Evolutionary conservation across 1,140 invertebrate species (phyloP), one percentile per base, ranked within the genome.

Genomic region (Philotrypesis tridentata): DNA sequence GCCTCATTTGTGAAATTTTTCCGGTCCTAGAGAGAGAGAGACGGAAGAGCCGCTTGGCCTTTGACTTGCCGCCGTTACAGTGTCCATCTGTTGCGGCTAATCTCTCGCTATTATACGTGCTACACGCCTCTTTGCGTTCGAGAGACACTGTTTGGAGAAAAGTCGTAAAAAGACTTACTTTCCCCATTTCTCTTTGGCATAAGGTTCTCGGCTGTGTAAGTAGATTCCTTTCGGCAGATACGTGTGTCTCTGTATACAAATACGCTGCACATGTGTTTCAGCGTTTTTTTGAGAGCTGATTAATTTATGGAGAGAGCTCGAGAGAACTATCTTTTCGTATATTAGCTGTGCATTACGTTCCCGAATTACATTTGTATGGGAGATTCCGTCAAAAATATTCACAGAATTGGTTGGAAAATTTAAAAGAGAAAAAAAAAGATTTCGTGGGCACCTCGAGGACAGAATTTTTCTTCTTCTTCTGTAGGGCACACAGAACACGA

Each of bases 141-240:
- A 3, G 25, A 72, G 37, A 14, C 7, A 12, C 3, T 1, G 5
- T 60, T 27, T 14, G 43, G 23, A 71, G 23, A 71, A 72, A 79
- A 61, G 29, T 60, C 37, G 68, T 79, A 79, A 71, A 79, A 71
- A 72, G 21, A n/a, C n/a, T n/a, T n/a, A n/a, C 60, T 55, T 70
- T 33, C 11, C 21, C 23, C 37, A 12, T 43, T 31, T 72, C 37
- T 72, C 23, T n/a, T n/a, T 37, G 9, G 33, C 4, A 37, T 37
- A 37, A 37, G 33, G n/a, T n/a, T n/a, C n/a, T n/a, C n/a, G n/a
- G 25, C 21, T 31, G 7, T 8, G 55, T n/a, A 61, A 6, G 55
- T 8, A 48, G 55, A 17, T 78, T 68, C 68, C 40, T 78, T 76
- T 43, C 25, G 63, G 63, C 37, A 31, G 25, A 68, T 77, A 63